Percentiles rank a stretch among this genome's conserved stretches.
Conservation (phyloP, 2,888 invertebrate species). For the Cyaniris semiargus region DNA sequence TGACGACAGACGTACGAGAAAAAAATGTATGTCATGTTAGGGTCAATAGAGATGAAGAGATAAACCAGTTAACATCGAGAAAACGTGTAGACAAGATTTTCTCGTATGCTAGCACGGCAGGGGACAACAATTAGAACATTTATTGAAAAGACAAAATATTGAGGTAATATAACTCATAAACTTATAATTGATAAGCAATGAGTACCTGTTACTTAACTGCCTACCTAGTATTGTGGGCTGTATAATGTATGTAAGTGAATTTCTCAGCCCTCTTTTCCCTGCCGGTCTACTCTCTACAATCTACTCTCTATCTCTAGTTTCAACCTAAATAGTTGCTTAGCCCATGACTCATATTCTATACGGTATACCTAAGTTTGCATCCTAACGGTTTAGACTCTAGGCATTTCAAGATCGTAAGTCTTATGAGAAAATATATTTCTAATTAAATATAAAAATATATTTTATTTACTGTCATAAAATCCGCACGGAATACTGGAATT, state of each 20-base stretch:
- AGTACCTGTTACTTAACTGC: no score
- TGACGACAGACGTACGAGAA: no score
- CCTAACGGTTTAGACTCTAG: not conserved
- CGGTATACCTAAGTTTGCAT: not conserved
- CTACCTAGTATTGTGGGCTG: not conserved
- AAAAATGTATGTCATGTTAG: no score
- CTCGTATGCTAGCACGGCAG: no score
- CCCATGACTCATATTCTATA: not conserved
- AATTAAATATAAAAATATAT: slow-evolving; percentile 11
- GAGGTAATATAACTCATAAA: no score
- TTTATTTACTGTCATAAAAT: slow-evolving; percentile 5
- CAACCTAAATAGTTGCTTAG: not conserved
- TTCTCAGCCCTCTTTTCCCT: not conserved
- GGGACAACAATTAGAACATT: no score
- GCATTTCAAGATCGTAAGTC: not conserved
- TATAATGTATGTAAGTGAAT: not conserved
- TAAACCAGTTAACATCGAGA: no score
- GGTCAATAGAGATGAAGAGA: no score
- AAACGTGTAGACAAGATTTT: no score
- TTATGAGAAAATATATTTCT: not conserved
- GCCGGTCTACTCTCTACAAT: not conserved
- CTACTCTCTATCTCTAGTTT: not conserved
- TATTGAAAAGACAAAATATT: no score
- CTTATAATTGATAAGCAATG: no score
- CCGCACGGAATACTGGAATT: slow-evolving; percentile 29